Conservation (phyloP, 2,888 invertebrate species). For the Leptopilina syphax region DNA sequence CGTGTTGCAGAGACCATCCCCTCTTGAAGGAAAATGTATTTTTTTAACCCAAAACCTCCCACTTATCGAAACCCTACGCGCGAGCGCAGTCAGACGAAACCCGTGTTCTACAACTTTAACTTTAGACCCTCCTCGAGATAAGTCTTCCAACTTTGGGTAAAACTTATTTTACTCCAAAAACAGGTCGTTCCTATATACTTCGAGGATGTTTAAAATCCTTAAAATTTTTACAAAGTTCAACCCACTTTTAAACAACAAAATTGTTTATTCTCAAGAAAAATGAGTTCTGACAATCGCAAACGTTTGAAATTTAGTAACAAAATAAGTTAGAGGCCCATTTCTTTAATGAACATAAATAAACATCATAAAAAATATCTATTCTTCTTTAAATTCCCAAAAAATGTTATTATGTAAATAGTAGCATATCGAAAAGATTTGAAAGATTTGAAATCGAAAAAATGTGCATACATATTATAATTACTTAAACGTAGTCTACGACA, state of each 20-base stretch:
- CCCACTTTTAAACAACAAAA: not conserved
- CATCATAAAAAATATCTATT: too few relatives aligned
- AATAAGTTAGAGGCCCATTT: not conserved
- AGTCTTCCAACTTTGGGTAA: not conserved
- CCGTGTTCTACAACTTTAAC: constrained; percentile 17
- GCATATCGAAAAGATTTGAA: too few relatives aligned
- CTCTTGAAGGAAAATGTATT: constrained; percentile 37
- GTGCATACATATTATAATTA: not conserved
- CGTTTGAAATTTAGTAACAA: not conserved
- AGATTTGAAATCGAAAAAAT: not conserved
- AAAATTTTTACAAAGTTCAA: not conserved
- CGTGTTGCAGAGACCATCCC: constrained; percentile 44
- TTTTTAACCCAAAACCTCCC: constrained; percentile 58
- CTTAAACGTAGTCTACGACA: not conserved
- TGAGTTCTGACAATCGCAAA: not conserved
- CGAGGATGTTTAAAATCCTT: not conserved
- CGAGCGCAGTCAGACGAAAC: constrained; percentile 45
- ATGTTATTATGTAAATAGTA: too few relatives aligned
- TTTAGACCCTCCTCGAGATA: constrained; percentile 17
- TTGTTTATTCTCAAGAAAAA: not conserved
- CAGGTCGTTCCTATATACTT: not conserved
- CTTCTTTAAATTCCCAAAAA: too few relatives aligned
- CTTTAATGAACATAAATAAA: not conserved
- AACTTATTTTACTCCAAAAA: constrained; percentile 10
- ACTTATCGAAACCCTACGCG: constrained; percentile 48